These are phyloP conservation scores for Cacoxenus indagator DNA, from an alignment of 2,888 invertebrate genomes.

Conservation along the genomic window DNA sequence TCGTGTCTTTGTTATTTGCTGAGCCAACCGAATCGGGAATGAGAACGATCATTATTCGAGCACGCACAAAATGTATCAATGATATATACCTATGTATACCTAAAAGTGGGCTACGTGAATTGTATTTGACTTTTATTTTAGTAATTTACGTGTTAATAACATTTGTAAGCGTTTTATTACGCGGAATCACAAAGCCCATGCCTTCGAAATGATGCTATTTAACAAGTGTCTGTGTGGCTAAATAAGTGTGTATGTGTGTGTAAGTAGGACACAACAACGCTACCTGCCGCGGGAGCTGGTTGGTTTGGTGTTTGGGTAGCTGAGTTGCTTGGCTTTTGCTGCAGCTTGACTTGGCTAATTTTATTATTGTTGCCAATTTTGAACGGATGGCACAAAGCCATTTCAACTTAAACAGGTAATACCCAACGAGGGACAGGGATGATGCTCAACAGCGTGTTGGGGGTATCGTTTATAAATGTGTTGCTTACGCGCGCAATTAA, in stretches of 20 bases:
- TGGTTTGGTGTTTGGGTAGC: too few relatives aligned
- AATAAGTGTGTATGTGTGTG: neutral
- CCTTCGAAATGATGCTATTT: too few relatives aligned
- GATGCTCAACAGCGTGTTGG: too few relatives aligned
- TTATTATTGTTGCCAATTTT: conserved; percentile 65
- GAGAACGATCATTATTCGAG: too few relatives aligned
- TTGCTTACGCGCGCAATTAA: conserved; percentile 62
- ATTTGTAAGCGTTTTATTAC: conserved; percentile 46
- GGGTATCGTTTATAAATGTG: conserved; percentile 40
- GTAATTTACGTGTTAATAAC: conserved; percentile 40
- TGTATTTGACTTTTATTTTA: conserved; percentile 3
- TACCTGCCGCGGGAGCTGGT: too few relatives aligned
- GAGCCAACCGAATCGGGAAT: too few relatives aligned
- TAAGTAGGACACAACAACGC: too few relatives aligned
- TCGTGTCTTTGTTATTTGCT: too few relatives aligned
- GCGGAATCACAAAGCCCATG: neutral
- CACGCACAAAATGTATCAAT: neutral
- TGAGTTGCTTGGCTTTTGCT: neutral
- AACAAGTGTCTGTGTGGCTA: neutral
- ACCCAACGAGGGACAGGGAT: neutral
- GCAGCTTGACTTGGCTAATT: conserved; percentile 49
- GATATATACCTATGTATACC: conserved; percentile 8
- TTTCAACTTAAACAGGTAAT: conserved; percentile 11
- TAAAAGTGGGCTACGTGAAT: conserved; percentile 17
- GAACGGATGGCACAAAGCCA: conserved; percentile 31